A percentile compares a stretch with the other conserved stretches of the same genome.
phyloP scores from a whole-genome alignment of 2,113 vertebrate species.

The Trachemys scripta region DNA sequence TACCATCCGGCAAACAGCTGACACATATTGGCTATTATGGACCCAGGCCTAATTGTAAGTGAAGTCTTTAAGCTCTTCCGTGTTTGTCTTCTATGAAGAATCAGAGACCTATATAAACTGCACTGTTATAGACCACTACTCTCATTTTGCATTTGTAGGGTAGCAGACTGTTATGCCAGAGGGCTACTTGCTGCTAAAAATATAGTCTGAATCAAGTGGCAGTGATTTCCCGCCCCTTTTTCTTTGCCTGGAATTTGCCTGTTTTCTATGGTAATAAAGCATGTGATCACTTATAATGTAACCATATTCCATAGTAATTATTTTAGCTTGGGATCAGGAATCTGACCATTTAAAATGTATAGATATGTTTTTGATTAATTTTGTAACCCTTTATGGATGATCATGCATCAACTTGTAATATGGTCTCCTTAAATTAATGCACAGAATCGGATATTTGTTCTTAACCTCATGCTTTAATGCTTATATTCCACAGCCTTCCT shows the following conservation, averaged over 20 bases:
- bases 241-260: conserved; percentile 73
- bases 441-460: not conserved
- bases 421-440: not conserved
- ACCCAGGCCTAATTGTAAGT: conserved; percentile 81
- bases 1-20: conserved; percentile 87
- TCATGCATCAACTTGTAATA: not conserved
- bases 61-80: conserved; percentile 76
- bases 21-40: conserved; percentile 83
- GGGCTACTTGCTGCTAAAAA: conserved; percentile 71
- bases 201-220: conserved; percentile 58
- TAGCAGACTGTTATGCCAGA: conserved; percentile 46
- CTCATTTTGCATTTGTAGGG: conserved; percentile 49
- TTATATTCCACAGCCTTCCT: conserved; percentile 88
- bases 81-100: conserved; percentile 70
- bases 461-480: conserved; percentile 33
- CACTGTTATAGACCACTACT: conserved; percentile 31
- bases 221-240: conserved; percentile 17
- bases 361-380: not conserved
- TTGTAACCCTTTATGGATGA: rapidly evolving
- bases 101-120: conserved; percentile 55
- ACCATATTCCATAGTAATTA: conserved; percentile 19
- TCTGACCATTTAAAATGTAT: not conserved
- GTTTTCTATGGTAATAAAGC: conserved; percentile 77
- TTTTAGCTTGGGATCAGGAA: conserved; percentile 1
- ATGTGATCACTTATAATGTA: conserved; percentile 62